Evolutionary conservation across 1,140 invertebrate species (phyloP).

Genomic region (Brachionus asplanchnoidis): DNA sequence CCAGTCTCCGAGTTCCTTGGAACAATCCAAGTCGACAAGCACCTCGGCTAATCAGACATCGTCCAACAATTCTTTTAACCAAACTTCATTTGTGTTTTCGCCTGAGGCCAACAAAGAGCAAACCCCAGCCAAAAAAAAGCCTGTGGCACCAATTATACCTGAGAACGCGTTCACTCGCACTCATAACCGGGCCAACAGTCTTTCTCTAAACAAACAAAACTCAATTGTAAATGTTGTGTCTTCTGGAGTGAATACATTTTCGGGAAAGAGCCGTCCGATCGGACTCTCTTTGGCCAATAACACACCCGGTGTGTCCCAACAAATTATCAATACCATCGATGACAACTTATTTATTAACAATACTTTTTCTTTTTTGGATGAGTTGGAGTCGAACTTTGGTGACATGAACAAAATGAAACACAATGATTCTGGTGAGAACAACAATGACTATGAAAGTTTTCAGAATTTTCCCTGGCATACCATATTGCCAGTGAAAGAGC

Average conservation of each 20-base stretch:
- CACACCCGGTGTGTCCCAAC: not conserved
- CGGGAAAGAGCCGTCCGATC: not conserved
- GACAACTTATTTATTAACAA: slow-evolving; percentile 33
- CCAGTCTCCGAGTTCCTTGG: not conserved
- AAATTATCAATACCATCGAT: not conserved
- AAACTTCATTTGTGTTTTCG: slow-evolving; percentile 16
- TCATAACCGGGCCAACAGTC: not conserved
- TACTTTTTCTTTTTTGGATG: slow-evolving; percentile 40
- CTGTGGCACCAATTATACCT: not conserved
- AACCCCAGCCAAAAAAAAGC: not conserved
- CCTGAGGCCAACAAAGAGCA: not conserved
- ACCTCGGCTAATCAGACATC: not conserved
- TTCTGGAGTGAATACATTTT: not conserved
- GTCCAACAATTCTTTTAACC: slow-evolving; percentile 10
- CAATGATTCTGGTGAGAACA: not conserved
- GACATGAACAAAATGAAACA: not conserved
- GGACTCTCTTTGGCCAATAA: not conserved
- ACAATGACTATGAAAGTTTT: slow-evolving; percentile 2
- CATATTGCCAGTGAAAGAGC: slow-evolving; percentile 10
- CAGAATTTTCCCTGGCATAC: slow-evolving; percentile 40
- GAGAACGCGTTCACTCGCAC: not conserved
- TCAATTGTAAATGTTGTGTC: not conserved
- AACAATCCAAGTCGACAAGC: not conserved
- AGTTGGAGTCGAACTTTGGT: not conserved
- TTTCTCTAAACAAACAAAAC: not conserved